Conservation (phyloP, 2,797 vertebrate genomes). For the Rhinoraja longicauda region DNA sequence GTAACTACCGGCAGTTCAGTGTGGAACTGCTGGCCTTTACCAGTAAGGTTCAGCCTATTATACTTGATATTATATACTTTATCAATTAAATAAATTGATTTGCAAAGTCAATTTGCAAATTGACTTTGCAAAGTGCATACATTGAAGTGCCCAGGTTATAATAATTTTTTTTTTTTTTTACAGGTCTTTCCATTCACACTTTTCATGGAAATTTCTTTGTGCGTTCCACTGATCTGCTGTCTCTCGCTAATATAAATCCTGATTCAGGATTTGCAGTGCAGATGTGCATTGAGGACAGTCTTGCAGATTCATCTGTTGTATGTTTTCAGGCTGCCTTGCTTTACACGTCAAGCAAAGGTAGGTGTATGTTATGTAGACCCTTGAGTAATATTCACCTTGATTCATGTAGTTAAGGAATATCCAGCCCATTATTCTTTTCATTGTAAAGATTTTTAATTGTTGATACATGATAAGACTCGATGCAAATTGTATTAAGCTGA, state of each 20-base stretch:
- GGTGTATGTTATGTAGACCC: not conserved
- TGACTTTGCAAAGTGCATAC: no score
- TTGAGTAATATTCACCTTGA: not conserved
- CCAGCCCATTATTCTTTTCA: not conserved
- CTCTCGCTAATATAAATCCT: constrained; percentile 92
- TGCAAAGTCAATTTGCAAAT: no score
- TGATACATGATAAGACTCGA: not conserved
- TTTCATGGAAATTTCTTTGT: constrained; percentile 98
- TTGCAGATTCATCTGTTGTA: constrained; percentile 83
- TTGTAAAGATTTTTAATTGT: not conserved
- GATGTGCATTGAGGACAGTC: constrained; percentile 88
- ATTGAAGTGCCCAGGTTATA: not conserved
- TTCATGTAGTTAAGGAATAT: not conserved
- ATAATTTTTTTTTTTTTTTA: not conserved
- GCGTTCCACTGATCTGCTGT: constrained; percentile 90
- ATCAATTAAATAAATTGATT: not conserved
- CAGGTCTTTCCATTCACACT: constrained; percentile 96
- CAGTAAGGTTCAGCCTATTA: no score
- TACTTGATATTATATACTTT: no score
- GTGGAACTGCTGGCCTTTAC: no score
- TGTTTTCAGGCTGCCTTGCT: constrained; percentile 94
- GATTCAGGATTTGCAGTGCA: constrained; percentile 94
- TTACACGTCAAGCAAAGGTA: constrained; percentile 96
- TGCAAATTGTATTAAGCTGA: not conserved
- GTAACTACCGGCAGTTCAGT: no score